Evolutionary conservation across 2,888 invertebrate species (phyloP).

Genomic region (Ariolimax columbianus): DNA sequence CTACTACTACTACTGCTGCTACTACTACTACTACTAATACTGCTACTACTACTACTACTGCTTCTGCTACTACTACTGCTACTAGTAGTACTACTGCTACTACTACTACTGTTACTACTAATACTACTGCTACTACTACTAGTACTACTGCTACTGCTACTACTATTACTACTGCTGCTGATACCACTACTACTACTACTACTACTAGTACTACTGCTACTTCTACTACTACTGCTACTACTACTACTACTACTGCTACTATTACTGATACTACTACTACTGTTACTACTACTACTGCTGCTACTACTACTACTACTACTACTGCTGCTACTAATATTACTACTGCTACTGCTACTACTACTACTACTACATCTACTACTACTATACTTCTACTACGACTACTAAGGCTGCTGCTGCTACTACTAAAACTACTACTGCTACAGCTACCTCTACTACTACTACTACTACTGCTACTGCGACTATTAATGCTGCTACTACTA

Average conservation of each 20-base stretch:
- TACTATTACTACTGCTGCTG: too few species aligned
- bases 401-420: neutral
- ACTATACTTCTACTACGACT: neutral
- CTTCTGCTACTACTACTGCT: too few species aligned
- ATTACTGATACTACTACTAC: neutral
- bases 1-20: too few species aligned
- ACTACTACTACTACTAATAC: too few species aligned
- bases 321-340: neutral
- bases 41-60: too few species aligned
- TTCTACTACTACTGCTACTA: constrained; percentile 27
- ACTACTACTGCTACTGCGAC: neutral
- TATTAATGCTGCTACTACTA: neutral
- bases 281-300: neutral
- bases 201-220: too few species aligned
- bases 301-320: neutral
- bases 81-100: too few species aligned
- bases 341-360: constrained; percentile 6
- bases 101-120: too few species aligned
- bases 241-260: neutral
- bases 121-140: too few species aligned
- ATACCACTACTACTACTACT: too few species aligned
- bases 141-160: too few species aligned
- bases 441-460: neutral
- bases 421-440: neutral
- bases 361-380: neutral